Conservation (phyloP, 1,140 invertebrate genomes). For the Amyelois transitella region DNA sequence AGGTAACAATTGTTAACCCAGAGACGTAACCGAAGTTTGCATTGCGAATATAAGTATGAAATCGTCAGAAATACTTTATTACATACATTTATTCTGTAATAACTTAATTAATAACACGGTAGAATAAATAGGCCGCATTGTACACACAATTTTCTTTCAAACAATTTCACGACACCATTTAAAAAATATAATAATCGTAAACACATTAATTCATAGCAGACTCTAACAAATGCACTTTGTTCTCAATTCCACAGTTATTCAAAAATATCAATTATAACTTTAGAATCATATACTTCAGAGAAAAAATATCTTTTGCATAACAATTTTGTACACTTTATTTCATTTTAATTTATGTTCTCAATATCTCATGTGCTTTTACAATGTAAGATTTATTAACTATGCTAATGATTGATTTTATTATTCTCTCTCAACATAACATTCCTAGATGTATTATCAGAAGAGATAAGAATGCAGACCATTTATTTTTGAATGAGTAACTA, state of each 20-base stretch:
- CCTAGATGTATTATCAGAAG: too few species aligned
- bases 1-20: too few species aligned
- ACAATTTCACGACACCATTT: constrained; percentile 33
- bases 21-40: neutral
- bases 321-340: too few species aligned
- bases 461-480: too few species aligned
- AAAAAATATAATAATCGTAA: constrained; percentile 42
- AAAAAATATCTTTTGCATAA: too few species aligned
- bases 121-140: constrained; percentile 36
- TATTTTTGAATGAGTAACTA: too few species aligned
- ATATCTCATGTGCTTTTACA: too few species aligned
- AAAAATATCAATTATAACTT: constrained; percentile 17
- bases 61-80: neutral
- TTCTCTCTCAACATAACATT: too few species aligned
- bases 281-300: too few species aligned
- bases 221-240: constrained; percentile 59
- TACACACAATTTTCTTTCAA: constrained; percentile 24
- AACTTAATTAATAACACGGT: constrained; percentile 14
- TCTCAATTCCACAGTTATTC: constrained; percentile 28
- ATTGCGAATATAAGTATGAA: neutral
- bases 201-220: constrained; percentile 36
- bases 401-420: too few species aligned
- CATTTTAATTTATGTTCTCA: too few species aligned
- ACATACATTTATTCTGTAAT: neutral
- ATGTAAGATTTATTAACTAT: too few species aligned